Evolutionary conservation across 2,113 vertebrate genomes (phyloP), one percentile per base, ranked within the genome.

Genomic region (Calypte anna): DNA sequence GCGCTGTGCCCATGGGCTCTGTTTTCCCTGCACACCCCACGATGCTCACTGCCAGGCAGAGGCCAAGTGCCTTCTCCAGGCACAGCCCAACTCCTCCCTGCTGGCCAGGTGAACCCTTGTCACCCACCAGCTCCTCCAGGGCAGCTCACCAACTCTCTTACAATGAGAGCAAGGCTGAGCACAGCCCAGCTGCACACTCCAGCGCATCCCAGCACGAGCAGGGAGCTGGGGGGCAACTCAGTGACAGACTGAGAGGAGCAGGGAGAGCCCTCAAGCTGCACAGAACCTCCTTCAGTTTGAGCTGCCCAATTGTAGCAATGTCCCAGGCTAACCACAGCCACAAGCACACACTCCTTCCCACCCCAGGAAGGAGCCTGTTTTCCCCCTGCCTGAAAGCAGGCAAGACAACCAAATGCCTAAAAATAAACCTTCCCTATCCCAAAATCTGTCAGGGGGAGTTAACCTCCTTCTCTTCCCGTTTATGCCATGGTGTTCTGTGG

Each of bases 41-140:
- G 66, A 43, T 5, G 72, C 86, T 91, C 90, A 43, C 90, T 80
- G 85, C 30, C 10, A 91, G 88, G 85, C 96, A 90, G 95, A 94
- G 96, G 79, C 55, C 92, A 90, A 86, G 90, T 83, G 90, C 58
- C 17, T 40, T 59, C 85, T 91, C 82, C 96, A 96, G 82, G 43
- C 78, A 31, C 79, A 58, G 22, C 75, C 88, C 92, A 38, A 64
- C 92, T 93, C 78, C 79, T 93, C 90, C 58, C 90, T 38, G 68
- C 88, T 8, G 55, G 90, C 30, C 95, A 91, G 93, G 88, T 86
- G 75, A 1, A 27, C 33, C 19, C 80, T 51, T 43, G 88, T 64
- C 90, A 28, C 79, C 10, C 62, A 2, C n/a, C 62, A 70, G 63
- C 74, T 59, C 77, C 87, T 67, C 77, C 43, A 1, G 66, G 4